Percentiles rank a stretch among this genome's conserved stretches.
Evolutionary conservation across 2,888 invertebrate species (phyloP).

Genomic region (Rhingia campestris): DNA sequence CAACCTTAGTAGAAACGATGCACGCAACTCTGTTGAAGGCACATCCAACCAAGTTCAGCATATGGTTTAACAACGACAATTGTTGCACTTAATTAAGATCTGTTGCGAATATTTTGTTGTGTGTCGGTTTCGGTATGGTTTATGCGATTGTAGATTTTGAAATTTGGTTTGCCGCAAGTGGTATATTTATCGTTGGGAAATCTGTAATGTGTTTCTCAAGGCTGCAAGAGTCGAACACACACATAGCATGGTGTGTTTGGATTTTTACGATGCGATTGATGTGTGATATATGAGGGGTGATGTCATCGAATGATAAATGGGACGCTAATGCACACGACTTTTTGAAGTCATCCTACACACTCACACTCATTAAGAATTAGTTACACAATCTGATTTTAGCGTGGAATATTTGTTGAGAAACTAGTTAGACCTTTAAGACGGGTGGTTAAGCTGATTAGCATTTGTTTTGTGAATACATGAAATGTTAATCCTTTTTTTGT

Average conservation of each 20-base stretch:
- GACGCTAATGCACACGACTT: not conserved
- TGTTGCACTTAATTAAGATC: constrained; percentile 51
- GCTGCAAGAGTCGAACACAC: not conserved
- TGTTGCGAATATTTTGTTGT: constrained; percentile 22
- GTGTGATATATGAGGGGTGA: constrained; percentile 31
- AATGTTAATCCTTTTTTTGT: no score
- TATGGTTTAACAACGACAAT: not conserved
- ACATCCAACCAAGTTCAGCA: not conserved
- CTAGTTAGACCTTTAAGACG: no score
- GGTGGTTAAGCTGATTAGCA: no score
- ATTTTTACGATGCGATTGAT: constrained; percentile 51
- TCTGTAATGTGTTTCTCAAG: constrained; percentile 35
- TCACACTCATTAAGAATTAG: no score
- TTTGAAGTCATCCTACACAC: no score
- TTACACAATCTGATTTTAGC: no score
- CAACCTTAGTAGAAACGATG: constrained; percentile 57
- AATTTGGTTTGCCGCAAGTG: constrained; percentile 15
- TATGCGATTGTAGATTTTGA: constrained; percentile 16
- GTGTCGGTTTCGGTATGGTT: not conserved
- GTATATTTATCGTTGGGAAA: constrained; percentile 31
- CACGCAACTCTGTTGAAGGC: constrained; percentile 37
- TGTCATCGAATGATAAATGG: constrained; percentile 59
- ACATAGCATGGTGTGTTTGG: constrained; percentile 1
- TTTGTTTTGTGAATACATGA: no score
- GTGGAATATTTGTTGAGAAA: no score